Percentiles rank a stretch among this genome's conserved stretches.
Evolutionary conservation across 2,888 invertebrate genomes (phyloP).

Genomic region (Aspidiotus rigidus): DNA sequence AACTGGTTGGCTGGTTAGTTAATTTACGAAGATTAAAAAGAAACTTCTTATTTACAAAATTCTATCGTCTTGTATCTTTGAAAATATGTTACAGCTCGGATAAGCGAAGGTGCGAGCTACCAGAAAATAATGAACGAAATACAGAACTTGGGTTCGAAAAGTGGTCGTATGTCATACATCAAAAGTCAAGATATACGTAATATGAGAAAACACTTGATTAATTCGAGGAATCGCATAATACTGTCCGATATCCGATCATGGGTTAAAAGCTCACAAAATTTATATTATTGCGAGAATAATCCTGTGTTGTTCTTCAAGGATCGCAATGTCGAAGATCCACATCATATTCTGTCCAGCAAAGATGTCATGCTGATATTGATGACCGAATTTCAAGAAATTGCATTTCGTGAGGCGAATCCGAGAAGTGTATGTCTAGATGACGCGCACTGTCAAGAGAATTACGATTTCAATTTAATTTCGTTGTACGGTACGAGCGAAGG

Average conservation of each 20-base stretch:
- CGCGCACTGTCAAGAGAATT: constrained; percentile 24
- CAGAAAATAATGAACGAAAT: constrained; percentile 28
- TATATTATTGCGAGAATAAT: constrained; percentile 1
- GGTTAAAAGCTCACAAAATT: constrained; percentile 8
- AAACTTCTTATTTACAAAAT: not conserved
- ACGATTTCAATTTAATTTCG: constrained; percentile 23
- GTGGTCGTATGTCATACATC: constrained; percentile 25
- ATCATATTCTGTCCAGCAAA: constrained; percentile 18
- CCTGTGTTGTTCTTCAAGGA: constrained; percentile 27
- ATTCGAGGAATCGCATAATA: constrained; percentile 17
- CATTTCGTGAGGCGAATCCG: not conserved
- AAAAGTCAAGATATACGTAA: constrained; percentile 32
- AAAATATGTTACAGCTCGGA: constrained; percentile 8
- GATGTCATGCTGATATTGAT: constrained; percentile 26
- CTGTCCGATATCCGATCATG: constrained; percentile 21
- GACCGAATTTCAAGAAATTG: constrained; percentile 23
- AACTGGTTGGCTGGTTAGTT: constrained; percentile 25
- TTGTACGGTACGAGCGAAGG: not conserved
- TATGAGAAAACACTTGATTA: constrained; percentile 26
- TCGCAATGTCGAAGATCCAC: constrained; percentile 12
- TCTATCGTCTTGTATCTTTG: not conserved
- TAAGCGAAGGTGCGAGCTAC: constrained; percentile 30
- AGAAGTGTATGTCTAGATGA: constrained; percentile 22
- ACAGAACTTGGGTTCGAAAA: constrained; percentile 23
- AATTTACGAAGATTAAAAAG: not conserved